Conservation (phyloP, 92 coral and sea anemone species). For the Epizoanthus ramosus region DNA sequence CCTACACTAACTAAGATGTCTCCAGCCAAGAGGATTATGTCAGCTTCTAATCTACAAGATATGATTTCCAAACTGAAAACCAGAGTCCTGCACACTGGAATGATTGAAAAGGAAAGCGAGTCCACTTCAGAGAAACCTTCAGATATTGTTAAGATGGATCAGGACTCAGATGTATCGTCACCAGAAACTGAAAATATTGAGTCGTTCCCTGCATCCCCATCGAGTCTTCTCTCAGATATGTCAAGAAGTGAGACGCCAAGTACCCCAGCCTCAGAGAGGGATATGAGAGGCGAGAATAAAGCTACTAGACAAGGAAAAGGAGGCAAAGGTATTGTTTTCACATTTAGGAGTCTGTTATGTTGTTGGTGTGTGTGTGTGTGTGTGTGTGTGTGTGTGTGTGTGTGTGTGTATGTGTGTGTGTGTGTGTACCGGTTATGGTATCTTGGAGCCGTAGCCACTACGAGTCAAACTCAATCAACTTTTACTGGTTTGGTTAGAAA, state of each 20-base stretch:
- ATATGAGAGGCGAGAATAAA: constrained; percentile 6
- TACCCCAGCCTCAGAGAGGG: constrained; percentile 26
- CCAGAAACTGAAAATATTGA: constrained; percentile 68
- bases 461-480: no score
- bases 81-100: constrained; percentile 51
- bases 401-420: no score
- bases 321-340: constrained; percentile 16
- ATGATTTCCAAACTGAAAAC: constrained; percentile 81
- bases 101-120: constrained; percentile 13
- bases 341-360: background rate
- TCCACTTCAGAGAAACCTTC: constrained; percentile 43
- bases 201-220: constrained; percentile 75
- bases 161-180: constrained; percentile 56
- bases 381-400: no score
- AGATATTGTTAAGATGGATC: constrained; percentile 37
- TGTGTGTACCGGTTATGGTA: no score
- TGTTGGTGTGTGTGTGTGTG: background rate
- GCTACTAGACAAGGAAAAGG: constrained; percentile 18
- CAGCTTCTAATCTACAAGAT: constrained; percentile 70
- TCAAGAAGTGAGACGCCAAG: constrained; percentile 58
- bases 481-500: no score
- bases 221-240: constrained; percentile 68
- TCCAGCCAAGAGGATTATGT: constrained; percentile 53
- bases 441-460: no score
- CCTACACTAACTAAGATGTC: constrained; percentile 79